phyloP scores from a whole-genome alignment of 2,888 invertebrate species.

The Heliconius ismenius region DNA sequence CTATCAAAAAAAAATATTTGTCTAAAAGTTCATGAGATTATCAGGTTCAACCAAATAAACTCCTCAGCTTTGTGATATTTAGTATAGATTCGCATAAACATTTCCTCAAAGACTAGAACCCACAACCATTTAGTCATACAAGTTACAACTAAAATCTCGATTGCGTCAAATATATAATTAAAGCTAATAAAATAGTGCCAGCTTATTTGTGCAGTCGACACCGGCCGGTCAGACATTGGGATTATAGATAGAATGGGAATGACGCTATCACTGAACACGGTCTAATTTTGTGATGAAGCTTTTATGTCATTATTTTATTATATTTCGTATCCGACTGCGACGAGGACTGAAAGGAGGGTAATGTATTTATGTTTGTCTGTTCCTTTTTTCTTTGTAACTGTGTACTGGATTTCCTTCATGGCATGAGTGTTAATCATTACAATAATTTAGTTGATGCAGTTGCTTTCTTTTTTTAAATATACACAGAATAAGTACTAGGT shows the following conservation, averaged over 20 bases:
- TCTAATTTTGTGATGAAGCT: not conserved
- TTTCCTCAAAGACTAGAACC: not conserved
- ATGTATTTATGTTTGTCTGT: too few relatives aligned
- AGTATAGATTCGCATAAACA: not conserved
- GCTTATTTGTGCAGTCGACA: conserved; percentile 28
- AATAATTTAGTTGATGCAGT: too few relatives aligned
- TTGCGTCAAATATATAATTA: conserved; percentile 24
- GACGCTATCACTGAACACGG: conserved; percentile 5
- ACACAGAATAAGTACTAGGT: not conserved
- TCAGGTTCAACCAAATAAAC: too few relatives aligned
- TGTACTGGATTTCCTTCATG: too few relatives aligned
- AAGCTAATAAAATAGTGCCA: conserved; percentile 19
- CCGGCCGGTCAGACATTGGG: conserved; percentile 12
- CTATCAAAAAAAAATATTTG: not conserved
- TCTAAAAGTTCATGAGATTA: too few relatives aligned
- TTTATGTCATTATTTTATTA: too few relatives aligned
- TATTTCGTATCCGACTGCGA: too few relatives aligned
- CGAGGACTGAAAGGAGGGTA: too few relatives aligned
- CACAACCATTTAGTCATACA: not conserved
- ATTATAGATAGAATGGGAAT: conserved; percentile 14
- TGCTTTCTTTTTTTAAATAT: not conserved
- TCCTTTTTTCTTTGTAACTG: too few relatives aligned
- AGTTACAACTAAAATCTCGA: not conserved
- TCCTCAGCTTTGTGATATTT: not conserved
- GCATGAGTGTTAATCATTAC: too few relatives aligned